phyloP scores from a whole-genome alignment of 2,797 vertebrate genomes.

The Xenentodon cancila region DNA sequence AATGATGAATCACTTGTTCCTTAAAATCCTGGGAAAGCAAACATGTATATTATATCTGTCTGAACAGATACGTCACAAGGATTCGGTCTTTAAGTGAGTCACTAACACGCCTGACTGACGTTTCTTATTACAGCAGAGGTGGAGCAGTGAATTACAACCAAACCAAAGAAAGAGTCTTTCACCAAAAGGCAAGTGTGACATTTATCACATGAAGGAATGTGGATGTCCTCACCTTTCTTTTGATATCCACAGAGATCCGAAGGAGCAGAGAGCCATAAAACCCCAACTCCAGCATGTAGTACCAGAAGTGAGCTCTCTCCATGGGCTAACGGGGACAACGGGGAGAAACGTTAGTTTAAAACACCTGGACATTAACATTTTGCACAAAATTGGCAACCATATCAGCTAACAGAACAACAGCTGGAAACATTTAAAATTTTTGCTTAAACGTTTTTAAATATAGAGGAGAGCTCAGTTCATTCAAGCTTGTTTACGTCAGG shows the following conservation, averaged over 20 bases:
- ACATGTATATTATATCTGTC: background rate
- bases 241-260: slow-evolving; percentile 90
- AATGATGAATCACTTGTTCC: slow-evolving; percentile 94
- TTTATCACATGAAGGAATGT: background rate
- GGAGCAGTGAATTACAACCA: slow-evolving; percentile 9
- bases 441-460: too few relatives aligned
- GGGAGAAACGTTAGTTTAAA: background rate
- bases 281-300: slow-evolving; percentile 92
- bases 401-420: too few relatives aligned
- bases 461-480: too few relatives aligned
- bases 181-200: slow-evolving; percentile 9
- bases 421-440: too few relatives aligned
- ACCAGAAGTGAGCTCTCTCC: slow-evolving; percentile 86
- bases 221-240: slow-evolving; percentile 86
- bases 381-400: too few relatives aligned
- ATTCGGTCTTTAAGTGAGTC: slow-evolving; percentile 13
- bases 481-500: too few relatives aligned
- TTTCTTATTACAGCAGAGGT: slow-evolving; percentile 25
- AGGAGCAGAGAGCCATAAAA: slow-evolving; percentile 93
- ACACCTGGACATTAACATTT: background rate
- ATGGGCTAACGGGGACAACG: slow-evolving; percentile 80
- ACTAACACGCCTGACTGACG: slow-evolving; percentile 7
- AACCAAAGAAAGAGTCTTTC: background rate
- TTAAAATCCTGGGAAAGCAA: slow-evolving; percentile 88
- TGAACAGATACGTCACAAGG: background rate